A percentile compares a stretch with the other conserved stretches of the same genome.
These are phyloP conservation scores for Daboia siamensis DNA, from an alignment of 2,113 vertebrate species.

Conservation along the genomic window DNA sequence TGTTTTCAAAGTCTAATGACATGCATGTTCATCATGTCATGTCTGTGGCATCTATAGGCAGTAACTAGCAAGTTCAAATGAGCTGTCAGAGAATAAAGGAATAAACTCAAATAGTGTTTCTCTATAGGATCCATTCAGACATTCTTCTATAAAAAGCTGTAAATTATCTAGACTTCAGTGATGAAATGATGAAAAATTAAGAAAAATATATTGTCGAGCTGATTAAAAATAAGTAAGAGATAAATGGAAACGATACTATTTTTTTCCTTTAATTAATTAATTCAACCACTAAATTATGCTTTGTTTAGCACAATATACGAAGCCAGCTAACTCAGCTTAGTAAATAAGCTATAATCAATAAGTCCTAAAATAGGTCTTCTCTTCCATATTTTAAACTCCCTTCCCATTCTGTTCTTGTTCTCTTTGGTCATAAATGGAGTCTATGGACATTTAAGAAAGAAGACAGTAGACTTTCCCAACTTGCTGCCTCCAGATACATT, in stretches of 20 bases:
- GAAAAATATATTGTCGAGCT: not conserved
- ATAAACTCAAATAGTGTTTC: not conserved
- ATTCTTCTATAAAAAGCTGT: not conserved
- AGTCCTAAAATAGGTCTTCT: not conserved
- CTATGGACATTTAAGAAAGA: not conserved
- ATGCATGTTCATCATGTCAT: not conserved
- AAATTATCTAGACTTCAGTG: not conserved
- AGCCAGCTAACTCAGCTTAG: not conserved
- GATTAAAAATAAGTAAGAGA: not conserved
- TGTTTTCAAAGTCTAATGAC: conserved; percentile 31
- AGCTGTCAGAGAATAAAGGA: not conserved
- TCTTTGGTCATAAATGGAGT: too few relatives aligned
- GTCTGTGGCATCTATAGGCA: not conserved
- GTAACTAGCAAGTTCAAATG: not conserved
- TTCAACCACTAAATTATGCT: not conserved
- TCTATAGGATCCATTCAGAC: not conserved
- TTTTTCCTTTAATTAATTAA: not conserved
- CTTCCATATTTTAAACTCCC: not conserved
- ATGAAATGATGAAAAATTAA: not conserved
- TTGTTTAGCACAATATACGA: not conserved
- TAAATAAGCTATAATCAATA: not conserved
- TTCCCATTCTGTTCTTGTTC: accelerated
- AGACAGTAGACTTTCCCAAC: not conserved
- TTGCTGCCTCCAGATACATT: not conserved
- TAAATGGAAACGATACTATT: not conserved